Percentiles rank a stretch among this genome's conserved stretches.
Conservation (phyloP, 2,113 vertebrate genomes). For the Catharus fuscescens region DNA sequence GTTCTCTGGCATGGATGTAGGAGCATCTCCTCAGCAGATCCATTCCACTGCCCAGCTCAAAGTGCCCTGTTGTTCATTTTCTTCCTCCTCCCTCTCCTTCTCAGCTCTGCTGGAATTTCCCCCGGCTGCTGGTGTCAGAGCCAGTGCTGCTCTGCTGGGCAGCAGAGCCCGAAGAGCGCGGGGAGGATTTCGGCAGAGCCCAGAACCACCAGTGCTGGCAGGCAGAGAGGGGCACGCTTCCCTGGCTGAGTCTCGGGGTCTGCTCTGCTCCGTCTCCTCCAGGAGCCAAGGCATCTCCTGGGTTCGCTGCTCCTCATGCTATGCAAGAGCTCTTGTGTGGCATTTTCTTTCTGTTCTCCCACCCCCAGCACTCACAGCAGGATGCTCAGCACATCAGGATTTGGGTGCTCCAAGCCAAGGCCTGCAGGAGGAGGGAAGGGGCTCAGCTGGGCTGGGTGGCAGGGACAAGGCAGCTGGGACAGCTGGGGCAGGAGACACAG, state of each 20-base stretch:
- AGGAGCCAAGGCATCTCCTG: neutral
- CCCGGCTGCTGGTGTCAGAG: neutral
- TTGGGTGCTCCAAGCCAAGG: neutral
- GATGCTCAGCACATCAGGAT: neutral
- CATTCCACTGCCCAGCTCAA: neutral
- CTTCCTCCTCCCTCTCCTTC: neutral
- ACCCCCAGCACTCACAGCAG: accelerated
- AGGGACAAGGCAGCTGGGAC: neutral
- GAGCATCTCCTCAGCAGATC: neutral
- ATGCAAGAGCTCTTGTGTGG: neutral
- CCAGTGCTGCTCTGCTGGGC: neutral
- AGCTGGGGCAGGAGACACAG: neutral
- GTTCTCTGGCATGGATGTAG: neutral
- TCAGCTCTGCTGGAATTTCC: neutral
- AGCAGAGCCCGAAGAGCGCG: neutral
- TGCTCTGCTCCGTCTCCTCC: neutral
- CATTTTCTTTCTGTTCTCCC: neutral
- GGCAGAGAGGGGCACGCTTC: accelerated
- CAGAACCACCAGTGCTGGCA: neutral
- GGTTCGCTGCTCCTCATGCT: neutral
- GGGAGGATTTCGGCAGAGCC: neutral
- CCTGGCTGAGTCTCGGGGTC: neutral
- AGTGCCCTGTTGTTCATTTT: neutral
- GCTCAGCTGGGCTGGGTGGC: neutral
- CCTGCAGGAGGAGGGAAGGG: neutral